Base-by-base conservation (phyloP, 2,797 vertebrate genomes). In the Eptatretus atami region DNA sequence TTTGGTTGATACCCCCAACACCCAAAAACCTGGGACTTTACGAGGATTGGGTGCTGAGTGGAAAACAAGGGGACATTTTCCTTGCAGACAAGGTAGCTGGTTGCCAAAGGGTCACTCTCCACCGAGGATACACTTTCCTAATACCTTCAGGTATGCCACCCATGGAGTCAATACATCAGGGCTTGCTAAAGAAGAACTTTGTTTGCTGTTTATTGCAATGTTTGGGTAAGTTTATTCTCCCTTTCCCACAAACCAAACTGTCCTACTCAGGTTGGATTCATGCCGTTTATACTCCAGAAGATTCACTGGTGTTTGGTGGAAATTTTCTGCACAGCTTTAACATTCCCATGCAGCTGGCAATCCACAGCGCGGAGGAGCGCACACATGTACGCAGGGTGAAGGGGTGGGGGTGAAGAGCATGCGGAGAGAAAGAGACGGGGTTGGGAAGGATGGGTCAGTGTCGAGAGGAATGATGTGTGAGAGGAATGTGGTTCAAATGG, bases 291-390 rank as follows among this genome's bases (percentile, higher is more conserved):
- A 98, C 90, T 15, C 90, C 90, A 67, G 83, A 82, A 73, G 90
- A 98, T 73, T 95, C 90, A 0, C 73, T 98, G 67, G 90, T 95
- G 63, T 98, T 98, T 60, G 90, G 90, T 44, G 90, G 88, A 44
- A 98, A 98, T 69, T 98, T 98, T 73, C 78, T 98, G 65, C 90
- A 98, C 75, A 95, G 88, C 71, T 98, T 98, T 75, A 98, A 98
- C 74, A 95, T 98, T 75, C 90, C 90, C 65, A 98, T 88, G 85
- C 88, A 98, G 70, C 82, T 98, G 55, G 85, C 83, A 67, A 93
- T 98, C 72, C 92, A 92, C 73, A 92, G 78, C 73, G 90, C 90
- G 10, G 90, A 95, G 75, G 88, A 98, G 73, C 55, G 55, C 55
- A 60, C 55, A 11, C 55, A 60, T 24, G 55, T 15, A 24, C 15